Base-by-base conservation (phyloP, 2,113 vertebrate genomes). In the Esox niger region DNA sequence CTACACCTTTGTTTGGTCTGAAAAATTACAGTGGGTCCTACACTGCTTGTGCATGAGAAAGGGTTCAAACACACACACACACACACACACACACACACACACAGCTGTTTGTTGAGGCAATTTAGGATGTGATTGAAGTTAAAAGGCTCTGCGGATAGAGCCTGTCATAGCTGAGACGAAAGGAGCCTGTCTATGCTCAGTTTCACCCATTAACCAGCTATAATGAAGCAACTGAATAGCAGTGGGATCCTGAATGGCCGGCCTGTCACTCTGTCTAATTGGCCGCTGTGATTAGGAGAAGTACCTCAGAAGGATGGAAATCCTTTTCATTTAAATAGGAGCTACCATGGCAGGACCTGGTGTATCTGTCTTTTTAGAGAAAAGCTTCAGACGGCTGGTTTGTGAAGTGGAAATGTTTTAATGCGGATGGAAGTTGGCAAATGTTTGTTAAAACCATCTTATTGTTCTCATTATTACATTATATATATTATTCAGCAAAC, bases 191-290 rank as follows among this genome's bases (percentile, higher is more conserved):
- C 21, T 38, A 46, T 8, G 26, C 27, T 65, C 35, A 59, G 15
- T 73, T 32, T 66, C 62, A 79, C 73, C 72, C 75, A 86, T 89
- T 86, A 84, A 73, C 1, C 15, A 32, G 33, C 49, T 43, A 67
- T 85, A 84, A 88, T 86, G 79, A 43, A 79, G 71, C 72, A 77
- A 55, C 5, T 43, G 38, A 43, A 43, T 17, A 43, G 38, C 38
- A 43, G 17, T 43, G 38, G 13, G 13, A 43, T 43, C 54, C 67
- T 64, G 73, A 83, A 76, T 64, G n/a, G 38, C 38, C 38, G 76
- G 71, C 74, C 77, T 43, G 82, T 84, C 84, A 80, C 66, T 89
- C 84, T 72, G 35, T 27, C 64, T 88, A 86, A 89, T 89, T 81
- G 82, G 69, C 70, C 67, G 69, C 59, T 69, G 76, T 77, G 77